These are phyloP conservation scores for Alviniconcha marisindica DNA, from an alignment of 1,140 invertebrate genomes.

Conservation along the genomic window DNA sequence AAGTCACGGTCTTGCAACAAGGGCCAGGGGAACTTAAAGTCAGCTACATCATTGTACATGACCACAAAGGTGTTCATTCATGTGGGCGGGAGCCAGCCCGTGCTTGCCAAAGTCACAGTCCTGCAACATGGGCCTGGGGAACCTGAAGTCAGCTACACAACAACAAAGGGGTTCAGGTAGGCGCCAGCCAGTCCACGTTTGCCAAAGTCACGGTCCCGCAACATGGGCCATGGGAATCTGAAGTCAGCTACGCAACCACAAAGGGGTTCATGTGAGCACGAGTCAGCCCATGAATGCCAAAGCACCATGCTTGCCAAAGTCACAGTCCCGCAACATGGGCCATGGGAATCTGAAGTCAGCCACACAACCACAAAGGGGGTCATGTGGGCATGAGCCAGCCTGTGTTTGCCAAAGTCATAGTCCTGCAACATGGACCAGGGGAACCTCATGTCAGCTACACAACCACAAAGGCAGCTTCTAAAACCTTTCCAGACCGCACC, in stretches of 20 bases:
- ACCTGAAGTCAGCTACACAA: not conserved
- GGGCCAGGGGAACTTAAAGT: not conserved
- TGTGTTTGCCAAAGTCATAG: conserved; percentile 93
- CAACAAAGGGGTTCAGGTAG: not conserved
- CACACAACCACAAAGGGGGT: conserved; percentile 76
- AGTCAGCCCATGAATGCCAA: conserved; percentile 90
- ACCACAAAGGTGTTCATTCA: conserved; percentile 77
- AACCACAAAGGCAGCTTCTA: not conserved
- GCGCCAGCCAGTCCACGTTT: no score
- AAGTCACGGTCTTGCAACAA: conserved; percentile 92
- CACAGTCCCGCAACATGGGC: no score
- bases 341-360: not conserved
- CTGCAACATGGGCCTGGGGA: no score
- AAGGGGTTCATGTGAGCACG: conserved; percentile 79
- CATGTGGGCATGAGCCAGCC: conserved; percentile 84
- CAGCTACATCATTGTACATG: not conserved
- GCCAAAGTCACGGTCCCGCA: no score
- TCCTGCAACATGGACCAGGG: conserved; percentile 85
- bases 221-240: no score
- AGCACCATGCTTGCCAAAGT: no score
- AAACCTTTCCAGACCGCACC: no score
- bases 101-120: conserved; percentile 95
- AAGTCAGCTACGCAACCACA: not conserved
- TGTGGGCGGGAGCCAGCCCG: conserved; percentile 84
- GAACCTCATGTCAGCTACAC: not conserved